phyloP scores from a whole-genome alignment of 53 echinoderm and acorn worm species.

The Hippasteria phrygiana region DNA sequence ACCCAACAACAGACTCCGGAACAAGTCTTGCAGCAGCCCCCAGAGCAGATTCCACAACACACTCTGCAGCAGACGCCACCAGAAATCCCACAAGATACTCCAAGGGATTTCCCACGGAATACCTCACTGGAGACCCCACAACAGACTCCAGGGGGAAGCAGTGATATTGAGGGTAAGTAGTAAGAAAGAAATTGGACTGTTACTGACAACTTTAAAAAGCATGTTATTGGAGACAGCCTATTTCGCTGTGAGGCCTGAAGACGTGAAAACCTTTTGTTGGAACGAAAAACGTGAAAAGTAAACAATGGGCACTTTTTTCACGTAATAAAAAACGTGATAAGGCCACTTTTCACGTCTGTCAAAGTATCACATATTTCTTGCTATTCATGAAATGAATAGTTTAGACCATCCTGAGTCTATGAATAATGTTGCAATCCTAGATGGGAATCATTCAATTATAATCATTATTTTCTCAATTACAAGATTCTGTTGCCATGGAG shows the following conservation, averaged over 20 bases:
- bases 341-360: no score
- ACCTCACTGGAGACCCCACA: background rate
- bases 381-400: no score
- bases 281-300: no score
- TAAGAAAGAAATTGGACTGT: background rate
- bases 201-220: background rate
- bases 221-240: no score
- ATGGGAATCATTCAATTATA: no score
- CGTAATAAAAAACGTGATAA: no score
- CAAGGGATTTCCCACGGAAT: background rate
- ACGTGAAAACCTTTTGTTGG: no score
- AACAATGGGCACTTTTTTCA: no score
- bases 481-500: conserved; percentile 74
- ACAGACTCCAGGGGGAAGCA: background rate
- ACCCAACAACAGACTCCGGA: conserved; percentile 2
- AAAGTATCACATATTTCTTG: no score
- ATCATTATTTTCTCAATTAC: background rate
- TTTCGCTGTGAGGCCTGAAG: no score
- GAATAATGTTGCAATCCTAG: no score
- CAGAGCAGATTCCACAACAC: conserved; percentile 1
- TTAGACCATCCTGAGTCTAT: no score
- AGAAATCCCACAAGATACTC: background rate
- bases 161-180: conserved; percentile 34
- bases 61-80: conserved; percentile 26
- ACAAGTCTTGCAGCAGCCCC: background rate